A percentile compares a stretch with the other conserved stretches of the same genome.
Conservation (phyloP, 2,888 invertebrate genomes). For the Drosophila colorata region DNA sequence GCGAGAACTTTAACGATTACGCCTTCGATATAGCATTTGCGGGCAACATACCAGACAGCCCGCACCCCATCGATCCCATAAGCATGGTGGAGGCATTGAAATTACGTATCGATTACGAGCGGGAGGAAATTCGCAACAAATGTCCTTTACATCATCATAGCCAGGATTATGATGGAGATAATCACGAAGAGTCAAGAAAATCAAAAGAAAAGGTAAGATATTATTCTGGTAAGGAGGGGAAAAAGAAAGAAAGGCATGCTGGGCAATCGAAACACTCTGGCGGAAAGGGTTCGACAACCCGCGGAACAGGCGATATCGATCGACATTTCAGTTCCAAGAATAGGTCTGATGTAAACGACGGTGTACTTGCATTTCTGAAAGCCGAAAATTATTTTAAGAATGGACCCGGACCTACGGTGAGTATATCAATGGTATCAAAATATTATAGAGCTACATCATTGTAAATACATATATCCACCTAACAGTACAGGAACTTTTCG, state of each 20-base stretch:
- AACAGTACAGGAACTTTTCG: slow-evolving; percentile 31
- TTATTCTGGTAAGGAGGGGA: neutral
- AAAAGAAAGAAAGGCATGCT: neutral
- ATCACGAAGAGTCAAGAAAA: neutral
- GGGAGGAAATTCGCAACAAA: slow-evolving; percentile 40
- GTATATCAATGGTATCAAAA: neutral
- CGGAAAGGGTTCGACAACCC: neutral
- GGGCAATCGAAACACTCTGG: neutral
- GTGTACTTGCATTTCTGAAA: slow-evolving; percentile 54
- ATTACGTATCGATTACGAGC: slow-evolving; percentile 69
- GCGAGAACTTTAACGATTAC: slow-evolving; percentile 64
- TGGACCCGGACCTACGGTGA: slow-evolving; percentile 26
- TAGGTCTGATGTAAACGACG: slow-evolving; percentile 63
- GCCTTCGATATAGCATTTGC: slow-evolving; percentile 58
- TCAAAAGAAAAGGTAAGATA: neutral
- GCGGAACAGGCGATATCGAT: slow-evolving; percentile 37
- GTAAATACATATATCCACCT: neutral
- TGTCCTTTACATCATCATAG: neutral
- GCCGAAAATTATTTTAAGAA: slow-evolving; percentile 40
- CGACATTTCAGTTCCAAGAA: slow-evolving; percentile 51
- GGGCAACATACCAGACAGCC: slow-evolving; percentile 38
- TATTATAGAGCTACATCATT: neutral
- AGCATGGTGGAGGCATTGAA: slow-evolving; percentile 76
- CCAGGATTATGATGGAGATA: too few species aligned
- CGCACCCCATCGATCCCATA: slow-evolving; percentile 66